Percentiles rank a stretch among this genome's conserved stretches.
phyloP scores from a whole-genome alignment of 2,888 invertebrate species.

The Melolontha melolontha region DNA sequence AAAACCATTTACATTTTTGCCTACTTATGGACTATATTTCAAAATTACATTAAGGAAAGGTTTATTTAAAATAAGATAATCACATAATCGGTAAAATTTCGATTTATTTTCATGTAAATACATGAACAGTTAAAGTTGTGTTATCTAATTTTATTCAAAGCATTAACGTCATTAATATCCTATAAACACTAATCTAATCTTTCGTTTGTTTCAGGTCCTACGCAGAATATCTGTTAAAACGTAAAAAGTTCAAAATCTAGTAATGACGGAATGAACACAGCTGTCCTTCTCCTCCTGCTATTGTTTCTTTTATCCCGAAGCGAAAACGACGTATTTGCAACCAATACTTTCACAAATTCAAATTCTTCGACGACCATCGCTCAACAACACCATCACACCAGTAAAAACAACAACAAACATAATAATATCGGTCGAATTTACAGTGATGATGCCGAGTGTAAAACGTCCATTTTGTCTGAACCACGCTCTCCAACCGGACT shows the following conservation, averaged over 20 bases:
- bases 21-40: too few species aligned
- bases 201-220: slow-evolving; percentile 54
- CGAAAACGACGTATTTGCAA: slow-evolving; percentile 55
- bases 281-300: slow-evolving; percentile 58
- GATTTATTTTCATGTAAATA: too few species aligned
- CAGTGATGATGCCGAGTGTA: slow-evolving; percentile 56
- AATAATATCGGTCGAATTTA: not conserved
- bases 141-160: too few species aligned
- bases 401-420: too few species aligned
- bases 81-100: too few species aligned
- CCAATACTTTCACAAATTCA: slow-evolving; percentile 55
- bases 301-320: slow-evolving; percentile 51
- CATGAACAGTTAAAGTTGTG: too few species aligned
- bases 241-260: slow-evolving; percentile 45
- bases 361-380: slow-evolving; percentile 46
- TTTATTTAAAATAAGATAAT: too few species aligned
- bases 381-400: not conserved
- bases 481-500: slow-evolving; percentile 61
- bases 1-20: too few species aligned
- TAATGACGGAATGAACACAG: slow-evolving; percentile 64
- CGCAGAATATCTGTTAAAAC: slow-evolving; percentile 47
- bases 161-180: too few species aligned
- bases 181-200: too few species aligned
- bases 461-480: slow-evolving; percentile 57
- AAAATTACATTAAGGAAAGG: too few species aligned